Conservation (phyloP, 2,888 invertebrate species). For the Drosophila putrida region DNA sequence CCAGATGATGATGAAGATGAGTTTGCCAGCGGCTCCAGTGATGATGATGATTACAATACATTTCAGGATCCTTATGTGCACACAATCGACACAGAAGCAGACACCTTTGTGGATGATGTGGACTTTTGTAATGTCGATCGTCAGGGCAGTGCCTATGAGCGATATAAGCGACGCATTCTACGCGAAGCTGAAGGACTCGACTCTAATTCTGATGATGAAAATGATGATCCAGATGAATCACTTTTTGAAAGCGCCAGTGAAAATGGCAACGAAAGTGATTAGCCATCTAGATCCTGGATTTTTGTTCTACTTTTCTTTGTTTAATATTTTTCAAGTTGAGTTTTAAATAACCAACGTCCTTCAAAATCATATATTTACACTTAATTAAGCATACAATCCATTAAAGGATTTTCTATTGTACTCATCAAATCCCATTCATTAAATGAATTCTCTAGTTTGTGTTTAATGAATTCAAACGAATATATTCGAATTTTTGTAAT, state of each 20-base stretch:
- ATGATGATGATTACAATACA: slow-evolving; percentile 72
- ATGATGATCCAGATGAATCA: slow-evolving; percentile 32
- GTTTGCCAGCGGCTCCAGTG: slow-evolving; percentile 68
- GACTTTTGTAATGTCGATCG: slow-evolving; percentile 87
- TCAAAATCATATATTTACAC: too few species aligned
- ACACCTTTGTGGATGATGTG: slow-evolving; percentile 83
- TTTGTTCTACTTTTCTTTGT: too few species aligned
- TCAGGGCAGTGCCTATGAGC: slow-evolving; percentile 89
- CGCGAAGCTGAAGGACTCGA: slow-evolving; percentile 49
- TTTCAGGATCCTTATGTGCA: slow-evolving; percentile 84
- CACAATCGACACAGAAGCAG: slow-evolving; percentile 83
- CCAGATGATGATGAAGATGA: slow-evolving; percentile 71
- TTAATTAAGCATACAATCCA: too few species aligned
- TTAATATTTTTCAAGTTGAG: too few species aligned
- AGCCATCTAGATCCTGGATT: background rate
- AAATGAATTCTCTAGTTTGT: too few species aligned
- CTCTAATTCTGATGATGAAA: slow-evolving; percentile 40
- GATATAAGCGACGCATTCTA: slow-evolving; percentile 87
- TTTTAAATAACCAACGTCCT: too few species aligned
- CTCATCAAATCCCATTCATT: too few species aligned
- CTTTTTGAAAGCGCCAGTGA: slow-evolving; percentile 57
- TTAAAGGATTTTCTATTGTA: too few species aligned
- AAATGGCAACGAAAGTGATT: slow-evolving; percentile 29
- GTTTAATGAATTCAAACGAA: too few species aligned
- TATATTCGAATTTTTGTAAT: slow-evolving; percentile 2